Percentiles rank a stretch among this genome's conserved stretches.
Evolutionary conservation across 2,888 invertebrate species (phyloP).

Genomic region (Eumerus sabulonum): DNA sequence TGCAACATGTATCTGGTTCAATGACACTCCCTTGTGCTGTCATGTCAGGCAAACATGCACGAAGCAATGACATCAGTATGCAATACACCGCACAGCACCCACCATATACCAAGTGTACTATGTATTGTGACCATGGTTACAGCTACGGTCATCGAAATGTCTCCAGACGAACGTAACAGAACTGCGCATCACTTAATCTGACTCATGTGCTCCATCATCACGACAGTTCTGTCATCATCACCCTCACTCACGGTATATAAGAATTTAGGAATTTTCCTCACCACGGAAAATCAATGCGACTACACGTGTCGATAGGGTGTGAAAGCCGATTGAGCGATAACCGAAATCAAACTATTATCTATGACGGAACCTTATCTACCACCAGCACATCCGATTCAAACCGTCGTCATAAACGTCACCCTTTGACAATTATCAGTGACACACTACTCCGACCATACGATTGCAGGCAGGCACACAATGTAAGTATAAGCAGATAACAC

Average conservation of each 20-base stretch:
- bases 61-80: conserved; percentile 53
- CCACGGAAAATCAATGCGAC: background rate
- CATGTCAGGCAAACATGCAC: conserved; percentile 39
- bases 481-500: conserved; percentile 8
- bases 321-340: conserved; percentile 31
- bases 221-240: conserved; percentile 14
- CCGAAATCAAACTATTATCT: conserved; percentile 17
- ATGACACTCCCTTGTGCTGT: conserved; percentile 54
- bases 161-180: conserved; percentile 23
- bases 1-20: conserved; percentile 51
- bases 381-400: background rate
- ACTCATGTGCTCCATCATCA: conserved; percentile 35
- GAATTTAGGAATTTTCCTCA: too few relatives aligned
- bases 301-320: conserved; percentile 3
- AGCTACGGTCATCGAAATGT: conserved; percentile 13
- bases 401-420: conserved; percentile 38
- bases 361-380: conserved; percentile 18
- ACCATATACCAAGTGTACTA: background rate
- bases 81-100: conserved; percentile 3
- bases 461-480: conserved; percentile 6
- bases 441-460: conserved; percentile 8
- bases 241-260: conserved; percentile 5
- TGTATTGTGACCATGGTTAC: background rate
- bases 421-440: conserved; percentile 21
- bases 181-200: conserved; percentile 55